Evolutionary conservation across 2,113 vertebrate species (phyloP), one percentile per base, ranked within the genome.

Genomic region (Oriolus oriolus): DNA sequence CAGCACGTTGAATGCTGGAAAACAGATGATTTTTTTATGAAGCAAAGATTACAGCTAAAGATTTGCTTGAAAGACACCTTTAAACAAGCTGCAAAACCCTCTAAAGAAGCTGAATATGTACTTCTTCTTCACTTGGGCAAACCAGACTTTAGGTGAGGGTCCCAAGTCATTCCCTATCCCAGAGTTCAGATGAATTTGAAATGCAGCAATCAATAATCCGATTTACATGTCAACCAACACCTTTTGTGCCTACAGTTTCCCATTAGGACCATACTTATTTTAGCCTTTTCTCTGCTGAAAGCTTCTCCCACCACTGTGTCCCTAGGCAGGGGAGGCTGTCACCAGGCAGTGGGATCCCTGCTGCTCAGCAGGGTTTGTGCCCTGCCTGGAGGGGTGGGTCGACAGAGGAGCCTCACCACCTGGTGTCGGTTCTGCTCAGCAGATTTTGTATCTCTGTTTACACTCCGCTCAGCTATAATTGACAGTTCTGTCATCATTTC

Each of bases 401-500:
- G 5, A 17, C 49, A 65, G 65, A 95, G 76, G 60, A 95, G 74
- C 69, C 64, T 65, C 77, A 89, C 69, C 94, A 91, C 90, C 84
- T 94, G 92, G 33, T 16, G 56, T 39, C 60, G 16, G 87, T 83
- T 97, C 92, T 96, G 89, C 95, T 96, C 94, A 87, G 93, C 90
- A 91, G 73, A 86, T 96, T 98, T 86, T 96, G 56, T 85, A 87
- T 93, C 85, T 95, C 84, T 98, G 92, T 98, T 98, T 98, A 97
- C 75, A 88, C 76, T 95, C 89, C 3, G 7, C 73, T 96, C 93
- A 77, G 73, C 93, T 81, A 52, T 97, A 97, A 98, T 96, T 97
- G 97, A 95, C 97, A 95, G 95, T 73, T 97, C 97, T 98, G 97
- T 97, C 96, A 97, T 87, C 91, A 28, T 95, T 98, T 94, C 84